These are phyloP conservation scores for Seira musarum DNA, from an alignment of 2,888 invertebrate species.

Conservation along the genomic window DNA sequence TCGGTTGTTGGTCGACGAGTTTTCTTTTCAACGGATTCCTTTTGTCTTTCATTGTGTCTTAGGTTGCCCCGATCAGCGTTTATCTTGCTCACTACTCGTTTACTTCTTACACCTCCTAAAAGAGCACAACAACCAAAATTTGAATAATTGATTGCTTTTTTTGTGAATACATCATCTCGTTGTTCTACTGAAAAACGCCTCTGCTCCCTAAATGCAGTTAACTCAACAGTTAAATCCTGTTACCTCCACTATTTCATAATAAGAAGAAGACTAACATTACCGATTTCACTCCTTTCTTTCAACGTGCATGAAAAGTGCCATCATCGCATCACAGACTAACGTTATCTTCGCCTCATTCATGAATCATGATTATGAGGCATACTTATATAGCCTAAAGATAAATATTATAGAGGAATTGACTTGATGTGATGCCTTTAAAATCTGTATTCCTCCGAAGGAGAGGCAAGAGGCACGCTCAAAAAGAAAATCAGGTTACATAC, in stretches of 20 bases:
- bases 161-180: too few species aligned
- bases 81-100: too few species aligned
- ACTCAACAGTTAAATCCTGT: slow-evolving; percentile 19
- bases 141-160: slow-evolving; percentile 9
- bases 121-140: slow-evolving; percentile 1
- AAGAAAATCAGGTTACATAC: slow-evolving; percentile 47
- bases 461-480: neutral
- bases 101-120: neutral
- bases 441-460: neutral
- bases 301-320: slow-evolving; percentile 11
- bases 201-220: neutral
- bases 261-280: too few species aligned
- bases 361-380: too few species aligned
- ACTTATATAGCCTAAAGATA: slow-evolving; percentile 6
- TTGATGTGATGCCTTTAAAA: too few species aligned
- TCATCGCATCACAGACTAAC: slow-evolving; percentile 5
- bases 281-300: too few species aligned
- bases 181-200: neutral
- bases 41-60: slow-evolving; percentile 44
- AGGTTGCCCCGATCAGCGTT: neutral
- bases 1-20: slow-evolving; percentile 43
- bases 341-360: slow-evolving; percentile 16
- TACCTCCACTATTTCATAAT: slow-evolving; percentile 1
- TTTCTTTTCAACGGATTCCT: slow-evolving; percentile 44
- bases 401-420: too few species aligned